Percentiles rank a stretch among this genome's conserved stretches.
Evolutionary conservation across 53 echinoderm and acorn worm species (phyloP).

Genomic region (Paracentrotus lividus): DNA sequence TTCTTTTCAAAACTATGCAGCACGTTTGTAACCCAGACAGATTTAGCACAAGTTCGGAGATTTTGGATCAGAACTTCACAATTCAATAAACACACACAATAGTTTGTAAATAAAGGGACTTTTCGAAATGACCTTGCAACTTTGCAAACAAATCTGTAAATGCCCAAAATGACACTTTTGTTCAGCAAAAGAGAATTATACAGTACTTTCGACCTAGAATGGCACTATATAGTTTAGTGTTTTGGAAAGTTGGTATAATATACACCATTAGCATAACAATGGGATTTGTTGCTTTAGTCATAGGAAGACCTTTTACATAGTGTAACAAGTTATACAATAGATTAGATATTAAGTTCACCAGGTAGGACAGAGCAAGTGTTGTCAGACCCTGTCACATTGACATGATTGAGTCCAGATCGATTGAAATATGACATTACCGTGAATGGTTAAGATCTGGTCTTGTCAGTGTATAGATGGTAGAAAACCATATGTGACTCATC

Average conservation of each 20-base stretch:
- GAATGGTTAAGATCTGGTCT: too few relatives aligned
- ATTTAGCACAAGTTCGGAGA: neutral
- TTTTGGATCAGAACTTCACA: neutral
- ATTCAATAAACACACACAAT: conserved; percentile 8
- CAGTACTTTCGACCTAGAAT: neutral
- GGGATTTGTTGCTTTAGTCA: neutral
- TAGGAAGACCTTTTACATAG: neutral
- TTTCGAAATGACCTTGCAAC: neutral
- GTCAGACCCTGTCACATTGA: too few relatives aligned
- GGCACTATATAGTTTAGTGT: neutral
- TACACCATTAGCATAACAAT: neutral
- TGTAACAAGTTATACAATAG: neutral
- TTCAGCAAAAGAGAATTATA: neutral
- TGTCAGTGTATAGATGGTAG: too few relatives aligned
- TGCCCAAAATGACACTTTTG: neutral
- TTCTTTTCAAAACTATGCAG: neutral
- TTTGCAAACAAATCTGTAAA: conserved; percentile 7
- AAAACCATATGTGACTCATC: too few relatives aligned
- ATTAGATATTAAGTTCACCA: neutral
- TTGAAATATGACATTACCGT: too few relatives aligned
- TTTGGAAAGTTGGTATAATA: neutral
- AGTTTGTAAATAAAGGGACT: too few relatives aligned
- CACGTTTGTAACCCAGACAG: neutral
- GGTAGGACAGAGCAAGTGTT: neutral
- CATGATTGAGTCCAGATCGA: too few relatives aligned